A percentile compares a stretch with the other conserved stretches of the same genome.
phyloP scores from a whole-genome alignment of 92 coral and sea anemone species.

The Muricea muricata region DNA sequence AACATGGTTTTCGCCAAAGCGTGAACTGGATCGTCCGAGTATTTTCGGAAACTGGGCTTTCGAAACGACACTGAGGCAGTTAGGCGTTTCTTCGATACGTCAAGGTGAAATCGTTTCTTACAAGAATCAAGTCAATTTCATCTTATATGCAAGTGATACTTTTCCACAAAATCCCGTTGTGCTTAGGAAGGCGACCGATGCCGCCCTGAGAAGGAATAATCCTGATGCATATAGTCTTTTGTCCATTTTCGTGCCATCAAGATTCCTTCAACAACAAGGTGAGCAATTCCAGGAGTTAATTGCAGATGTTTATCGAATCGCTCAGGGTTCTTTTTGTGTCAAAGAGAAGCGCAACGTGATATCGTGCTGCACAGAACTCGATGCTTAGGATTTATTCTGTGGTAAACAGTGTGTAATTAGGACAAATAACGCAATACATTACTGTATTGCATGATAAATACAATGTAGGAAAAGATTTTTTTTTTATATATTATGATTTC shows the following conservation, averaged over 20 bases:
- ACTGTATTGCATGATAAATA: too few species aligned
- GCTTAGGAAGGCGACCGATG: slow-evolving; percentile 55
- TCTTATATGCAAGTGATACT: slow-evolving; percentile 56
- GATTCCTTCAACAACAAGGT: slow-evolving; percentile 30
- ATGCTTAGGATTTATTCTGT: too few species aligned
- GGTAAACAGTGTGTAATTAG: too few species aligned
- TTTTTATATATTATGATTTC: too few species aligned
- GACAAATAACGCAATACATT: too few species aligned
- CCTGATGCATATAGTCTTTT: slow-evolving; percentile 30
- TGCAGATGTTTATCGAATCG: neutral
- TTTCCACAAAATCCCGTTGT: neutral
- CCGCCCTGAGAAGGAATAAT: neutral
- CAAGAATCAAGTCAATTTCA: slow-evolving; percentile 66
- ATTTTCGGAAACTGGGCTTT: slow-evolving; percentile 60
- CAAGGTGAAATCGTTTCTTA: slow-evolving; percentile 73
- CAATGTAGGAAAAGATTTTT: too few species aligned
- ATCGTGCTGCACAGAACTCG: neutral
- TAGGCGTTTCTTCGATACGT: slow-evolving; percentile 49
- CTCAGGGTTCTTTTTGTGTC: slow-evolving; percentile 51
- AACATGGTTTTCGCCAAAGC: slow-evolving; percentile 47
- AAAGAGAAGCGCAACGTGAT: slow-evolving; percentile 14
- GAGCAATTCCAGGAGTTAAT: slow-evolving; percentile 5
- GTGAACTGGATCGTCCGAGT: slow-evolving; percentile 42
- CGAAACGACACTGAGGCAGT: slow-evolving; percentile 50
- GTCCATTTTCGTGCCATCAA: slow-evolving; percentile 65